These are phyloP conservation scores for Norana najaformis DNA, from an alignment of 2,888 invertebrate genomes.

Conservation along the genomic window DNA sequence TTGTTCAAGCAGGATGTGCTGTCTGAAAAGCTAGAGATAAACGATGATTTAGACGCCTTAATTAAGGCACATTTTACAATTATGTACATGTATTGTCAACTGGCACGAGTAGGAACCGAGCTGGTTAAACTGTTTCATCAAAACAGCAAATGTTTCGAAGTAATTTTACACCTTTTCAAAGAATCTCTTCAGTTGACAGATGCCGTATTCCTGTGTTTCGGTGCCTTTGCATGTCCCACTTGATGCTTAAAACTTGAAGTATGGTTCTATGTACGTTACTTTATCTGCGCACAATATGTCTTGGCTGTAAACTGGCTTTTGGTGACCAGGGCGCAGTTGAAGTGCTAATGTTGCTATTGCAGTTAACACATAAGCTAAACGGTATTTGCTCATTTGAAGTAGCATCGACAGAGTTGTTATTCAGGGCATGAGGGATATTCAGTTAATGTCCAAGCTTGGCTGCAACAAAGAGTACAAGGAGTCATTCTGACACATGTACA, in stretches of 20 bases:
- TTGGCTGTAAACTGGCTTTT: neutral
- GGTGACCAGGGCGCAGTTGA: too few relatives aligned
- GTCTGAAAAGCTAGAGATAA: neutral
- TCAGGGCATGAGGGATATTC: neutral
- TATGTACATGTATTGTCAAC: neutral
- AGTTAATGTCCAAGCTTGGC: too few relatives aligned
- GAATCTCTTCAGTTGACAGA: neutral
- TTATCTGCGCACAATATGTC: neutral
- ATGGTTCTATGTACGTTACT: neutral
- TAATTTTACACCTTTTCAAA: neutral
- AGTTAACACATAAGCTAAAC: neutral
- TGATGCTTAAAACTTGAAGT: neutral
- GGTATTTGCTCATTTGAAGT: neutral
- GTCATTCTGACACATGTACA: too few relatives aligned
- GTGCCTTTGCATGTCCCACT: neutral
- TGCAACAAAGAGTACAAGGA: too few relatives aligned
- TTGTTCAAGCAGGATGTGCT: neutral
- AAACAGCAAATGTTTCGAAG: neutral
- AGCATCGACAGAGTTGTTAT: neutral
- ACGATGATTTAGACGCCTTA: neutral
- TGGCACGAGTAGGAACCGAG: neutral
- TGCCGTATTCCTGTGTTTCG: neutral
- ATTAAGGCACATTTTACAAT: neutral
- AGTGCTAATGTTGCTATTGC: neutral
- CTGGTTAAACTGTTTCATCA: neutral